Evolutionary conservation across 2,797 vertebrate genomes (phyloP).

Genomic region (Hirundo rustica): DNA sequence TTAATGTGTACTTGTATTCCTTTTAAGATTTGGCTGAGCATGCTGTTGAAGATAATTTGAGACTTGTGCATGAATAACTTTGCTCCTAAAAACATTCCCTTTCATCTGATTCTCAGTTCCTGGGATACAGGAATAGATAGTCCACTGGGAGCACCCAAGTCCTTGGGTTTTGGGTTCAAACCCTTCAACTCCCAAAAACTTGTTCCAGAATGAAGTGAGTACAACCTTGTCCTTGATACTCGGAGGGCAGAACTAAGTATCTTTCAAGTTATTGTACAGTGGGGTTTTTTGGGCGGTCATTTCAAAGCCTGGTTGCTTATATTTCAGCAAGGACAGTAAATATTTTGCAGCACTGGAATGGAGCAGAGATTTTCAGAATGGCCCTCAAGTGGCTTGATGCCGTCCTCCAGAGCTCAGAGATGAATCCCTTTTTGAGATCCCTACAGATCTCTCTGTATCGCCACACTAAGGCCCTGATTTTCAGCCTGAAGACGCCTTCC

Average conservation of each 20-base stretch:
- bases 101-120: slow-evolving; percentile 12
- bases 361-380: neutral
- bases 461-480: neutral
- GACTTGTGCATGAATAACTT: slow-evolving; percentile 24
- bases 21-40: slow-evolving; percentile 46
- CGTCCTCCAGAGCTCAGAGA: neutral
- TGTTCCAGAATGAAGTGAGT: neutral
- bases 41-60: slow-evolving; percentile 55
- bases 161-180: neutral
- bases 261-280: neutral
- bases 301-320: neutral
- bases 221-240: neutral
- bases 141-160: neutral
- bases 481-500: neutral
- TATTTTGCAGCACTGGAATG: neutral
- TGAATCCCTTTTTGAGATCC: neutral
- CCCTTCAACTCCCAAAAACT: neutral
- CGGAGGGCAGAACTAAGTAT: neutral
- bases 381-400: neutral
- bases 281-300: neutral
- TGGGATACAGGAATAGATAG: neutral
- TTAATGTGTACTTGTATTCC: slow-evolving; percentile 58
- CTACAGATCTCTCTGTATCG: neutral
- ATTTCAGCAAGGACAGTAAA: neutral
- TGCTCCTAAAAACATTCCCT: slow-evolving; percentile 45